A percentile compares a stretch with the other conserved stretches of the same genome.
These are phyloP conservation scores for Quadriops clusia DNA, from an alignment of 2,888 invertebrate genomes.

Conservation along the genomic window DNA sequence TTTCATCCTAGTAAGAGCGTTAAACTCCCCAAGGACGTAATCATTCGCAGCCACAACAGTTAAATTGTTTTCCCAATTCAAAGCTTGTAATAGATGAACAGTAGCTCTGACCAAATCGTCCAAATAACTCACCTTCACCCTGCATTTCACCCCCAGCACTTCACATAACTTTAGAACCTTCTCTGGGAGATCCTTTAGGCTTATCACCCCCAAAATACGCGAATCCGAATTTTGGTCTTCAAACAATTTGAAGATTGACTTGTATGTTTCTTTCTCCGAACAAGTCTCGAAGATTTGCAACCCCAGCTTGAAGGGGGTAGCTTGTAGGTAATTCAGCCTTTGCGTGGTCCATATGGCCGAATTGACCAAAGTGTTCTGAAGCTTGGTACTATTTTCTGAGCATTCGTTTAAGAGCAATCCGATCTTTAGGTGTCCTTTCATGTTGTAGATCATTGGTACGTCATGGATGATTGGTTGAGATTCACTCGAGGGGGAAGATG, in stretches of 20 bases:
- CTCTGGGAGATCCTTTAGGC: constrained; percentile 16
- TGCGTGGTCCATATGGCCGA: constrained; percentile 30
- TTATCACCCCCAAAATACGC: constrained; percentile 24
- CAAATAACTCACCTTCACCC: constrained; percentile 16
- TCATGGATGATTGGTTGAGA: no score
- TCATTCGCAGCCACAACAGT: constrained; percentile 27
- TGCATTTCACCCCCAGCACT: constrained; percentile 23
- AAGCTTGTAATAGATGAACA: constrained; percentile 23
- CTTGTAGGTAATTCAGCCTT: constrained; percentile 26
- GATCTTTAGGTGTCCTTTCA: constrained; percentile 26
- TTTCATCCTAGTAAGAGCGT: constrained; percentile 22
- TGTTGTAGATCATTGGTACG: no score
- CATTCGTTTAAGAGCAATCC: constrained; percentile 27
- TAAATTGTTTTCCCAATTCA: constrained; percentile 29
- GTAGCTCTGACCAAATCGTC: constrained; percentile 23
- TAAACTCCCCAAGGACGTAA: constrained; percentile 26
- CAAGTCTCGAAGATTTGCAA: constrained; percentile 26
- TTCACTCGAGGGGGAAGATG: no score
- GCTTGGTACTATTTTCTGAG: constrained; percentile 14
- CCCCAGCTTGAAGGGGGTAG: constrained; percentile 23
- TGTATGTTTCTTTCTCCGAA: constrained; percentile 24
- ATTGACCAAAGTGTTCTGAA: constrained; percentile 21
- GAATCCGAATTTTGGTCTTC: constrained; percentile 16
- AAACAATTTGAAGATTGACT: constrained; percentile 26
- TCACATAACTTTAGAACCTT: constrained; percentile 24